These are phyloP conservation scores for Phyllostomus hastatus DNA, from an alignment of 2,113 vertebrate genomes.

Conservation along the genomic window DNA sequence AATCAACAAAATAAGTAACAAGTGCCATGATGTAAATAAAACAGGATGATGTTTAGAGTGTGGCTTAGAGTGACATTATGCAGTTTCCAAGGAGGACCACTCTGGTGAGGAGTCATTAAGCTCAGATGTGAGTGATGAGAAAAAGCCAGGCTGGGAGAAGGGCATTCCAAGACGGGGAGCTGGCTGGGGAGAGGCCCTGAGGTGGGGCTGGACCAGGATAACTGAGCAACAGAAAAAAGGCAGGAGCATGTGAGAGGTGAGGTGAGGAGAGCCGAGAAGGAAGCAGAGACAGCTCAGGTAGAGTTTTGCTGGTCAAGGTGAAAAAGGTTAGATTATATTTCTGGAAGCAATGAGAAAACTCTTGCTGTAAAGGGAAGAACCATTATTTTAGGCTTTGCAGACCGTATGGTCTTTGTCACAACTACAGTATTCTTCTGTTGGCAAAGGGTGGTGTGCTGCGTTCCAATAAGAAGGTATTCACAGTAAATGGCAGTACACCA, in stretches of 20 bases:
- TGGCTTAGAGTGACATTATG: accelerated
- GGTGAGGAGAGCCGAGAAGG: background rate
- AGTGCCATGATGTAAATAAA: background rate
- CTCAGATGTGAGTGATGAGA: background rate
- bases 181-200: accelerated
- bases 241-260: background rate
- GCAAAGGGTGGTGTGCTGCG: accelerated
- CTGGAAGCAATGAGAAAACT: background rate
- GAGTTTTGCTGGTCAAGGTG: background rate
- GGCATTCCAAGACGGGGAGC: background rate
- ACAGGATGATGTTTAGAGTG: accelerated
- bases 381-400: background rate
- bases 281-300: accelerated
- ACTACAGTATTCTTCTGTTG: too few species aligned
- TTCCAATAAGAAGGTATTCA: background rate
- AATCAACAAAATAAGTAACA: background rate
- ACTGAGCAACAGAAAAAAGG: background rate
- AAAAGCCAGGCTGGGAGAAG: background rate
- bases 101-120: background rate
- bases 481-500: background rate
- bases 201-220: background rate
- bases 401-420: too few species aligned
- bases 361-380: background rate
- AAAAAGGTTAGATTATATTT: too few species aligned
- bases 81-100: background rate